A percentile compares a stretch with the other conserved stretches of the same genome.
Conservation (phyloP, 2,797 vertebrate species). For the Paramormyrops hopkinsi region DNA sequence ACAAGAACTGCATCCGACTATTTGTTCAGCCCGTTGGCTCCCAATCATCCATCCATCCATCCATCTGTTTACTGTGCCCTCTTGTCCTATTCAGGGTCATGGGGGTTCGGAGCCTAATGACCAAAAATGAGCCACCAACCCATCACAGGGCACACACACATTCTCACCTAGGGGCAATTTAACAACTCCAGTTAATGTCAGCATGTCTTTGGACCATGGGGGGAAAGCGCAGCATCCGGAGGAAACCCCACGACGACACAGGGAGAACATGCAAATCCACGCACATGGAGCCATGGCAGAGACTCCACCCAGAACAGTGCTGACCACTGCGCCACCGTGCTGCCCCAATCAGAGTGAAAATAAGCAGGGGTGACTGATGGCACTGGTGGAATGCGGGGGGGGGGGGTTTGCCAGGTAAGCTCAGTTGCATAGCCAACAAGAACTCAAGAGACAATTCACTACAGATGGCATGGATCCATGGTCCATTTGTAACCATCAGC, state of each 20-base stretch:
- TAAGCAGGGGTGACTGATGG: background rate
- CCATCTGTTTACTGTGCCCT: background rate
- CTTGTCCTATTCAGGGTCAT: background rate
- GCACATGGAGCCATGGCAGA: background rate
- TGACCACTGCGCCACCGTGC: background rate
- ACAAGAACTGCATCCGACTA: background rate
- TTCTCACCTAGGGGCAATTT: background rate
- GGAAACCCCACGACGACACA: background rate
- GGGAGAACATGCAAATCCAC: background rate
- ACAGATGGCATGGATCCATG: background rate
- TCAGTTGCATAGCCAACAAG: background rate
- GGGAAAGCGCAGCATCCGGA: background rate
- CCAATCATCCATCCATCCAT: background rate
- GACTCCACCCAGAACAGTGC: background rate
- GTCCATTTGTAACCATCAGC: background rate
- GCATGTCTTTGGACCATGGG: background rate
- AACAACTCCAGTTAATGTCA: background rate
- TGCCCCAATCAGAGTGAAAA: background rate
- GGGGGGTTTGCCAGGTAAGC: background rate
- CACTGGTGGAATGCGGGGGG: background rate
- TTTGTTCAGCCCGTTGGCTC: conserved; percentile 20
- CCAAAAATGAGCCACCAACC: background rate
- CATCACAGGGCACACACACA: background rate
- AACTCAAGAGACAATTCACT: background rate
- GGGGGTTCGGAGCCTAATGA: background rate